A percentile compares a stretch with the other conserved stretches of the same genome.
These are phyloP conservation scores for Galaxea fascicularis DNA, from an alignment of 92 coral and sea anemone species.

Conservation along the genomic window DNA sequence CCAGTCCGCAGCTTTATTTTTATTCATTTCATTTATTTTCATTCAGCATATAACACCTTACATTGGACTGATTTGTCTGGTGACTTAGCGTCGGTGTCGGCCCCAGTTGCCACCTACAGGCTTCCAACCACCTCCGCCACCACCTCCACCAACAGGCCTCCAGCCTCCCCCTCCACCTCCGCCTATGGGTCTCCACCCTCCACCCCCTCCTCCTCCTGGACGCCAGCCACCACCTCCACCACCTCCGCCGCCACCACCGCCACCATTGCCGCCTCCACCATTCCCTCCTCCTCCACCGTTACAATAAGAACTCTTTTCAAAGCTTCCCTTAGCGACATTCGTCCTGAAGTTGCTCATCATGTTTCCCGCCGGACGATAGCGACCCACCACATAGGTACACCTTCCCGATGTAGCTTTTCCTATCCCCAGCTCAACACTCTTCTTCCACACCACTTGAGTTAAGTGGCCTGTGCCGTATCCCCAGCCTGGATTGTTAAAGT, in stretches of 20 bases:
- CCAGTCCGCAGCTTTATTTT: neutral
- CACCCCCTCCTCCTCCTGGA: neutral
- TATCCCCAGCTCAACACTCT: constrained; percentile 53
- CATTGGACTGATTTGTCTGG: neutral
- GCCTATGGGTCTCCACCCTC: constrained; percentile 24
- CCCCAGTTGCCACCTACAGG: constrained; percentile 21
- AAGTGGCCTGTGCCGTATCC: constrained; percentile 60
- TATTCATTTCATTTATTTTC: neutral
- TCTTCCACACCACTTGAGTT: constrained; percentile 68
- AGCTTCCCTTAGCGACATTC: constrained; percentile 74
- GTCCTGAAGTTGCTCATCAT: constrained; percentile 49
- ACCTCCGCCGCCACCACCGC: neutral
- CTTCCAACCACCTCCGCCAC: constrained; percentile 29
- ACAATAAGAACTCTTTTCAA: constrained; percentile 45
- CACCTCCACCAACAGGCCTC: constrained; percentile 16
- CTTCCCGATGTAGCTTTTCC: constrained; percentile 40
- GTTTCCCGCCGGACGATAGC: constrained; percentile 62
- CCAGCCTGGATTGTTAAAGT: constrained; percentile 44
- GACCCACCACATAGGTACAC: constrained; percentile 61
- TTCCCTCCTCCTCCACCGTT: constrained; percentile 21
- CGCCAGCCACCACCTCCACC: constrained; percentile 16
- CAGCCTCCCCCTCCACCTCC: constrained; percentile 21
- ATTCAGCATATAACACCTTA: neutral
- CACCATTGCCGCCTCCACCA: neutral
- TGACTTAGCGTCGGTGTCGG: constrained; percentile 16